Base-by-base conservation (phyloP, 2,888 invertebrate species). In the Melieria picta region DNA sequence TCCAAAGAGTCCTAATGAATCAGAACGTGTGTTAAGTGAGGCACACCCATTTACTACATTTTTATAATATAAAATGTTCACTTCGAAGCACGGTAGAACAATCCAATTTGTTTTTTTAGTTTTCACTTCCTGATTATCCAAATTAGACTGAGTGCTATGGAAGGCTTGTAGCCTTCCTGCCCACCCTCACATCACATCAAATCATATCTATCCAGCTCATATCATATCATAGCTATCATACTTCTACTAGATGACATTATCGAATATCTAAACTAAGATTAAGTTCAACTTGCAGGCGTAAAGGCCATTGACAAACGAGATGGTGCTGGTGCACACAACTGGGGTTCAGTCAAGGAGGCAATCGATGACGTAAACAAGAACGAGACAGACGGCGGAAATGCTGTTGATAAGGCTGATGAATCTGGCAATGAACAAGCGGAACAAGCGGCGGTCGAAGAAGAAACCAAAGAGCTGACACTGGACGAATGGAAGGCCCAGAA, bases 401-500 rank as follows among this genome's bases (percentile, higher is more conserved):
- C 71, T 43, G 66, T 47, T 64, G 79, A 78, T 69, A 84, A 84
- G 76, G 78, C 79, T 63, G 88, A 84, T 72, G 86, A 81, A 76
- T 85, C 83, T 57, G 84, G 85, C 61, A 88, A 82, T 80, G 86
- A 83, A 74, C 85, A 87, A 48, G 87, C 85, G 46, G 88, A 87
- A 86, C 81, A 88, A 83, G 82, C 75, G 60, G 87, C 86, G 74
- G 89, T 90, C 1, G 89, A 89, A 71, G 94, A 94, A 79, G 94
- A 93, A 87, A 91, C 93, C 76, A 93, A 94, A 84, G 95, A 95
- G 89, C 90, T 98, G 85, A 98, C 98, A 61, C 89, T 98, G 81
- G 97, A 98, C 85, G 98, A 98, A 90, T 98, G 95, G 93, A 96
- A 96, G 88, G 96, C 95, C 76, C 90, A 94, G 83, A 93, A 94